Base-by-base conservation (phyloP, 2,113 vertebrate genomes). In the Microcebus tavaratra region DNA sequence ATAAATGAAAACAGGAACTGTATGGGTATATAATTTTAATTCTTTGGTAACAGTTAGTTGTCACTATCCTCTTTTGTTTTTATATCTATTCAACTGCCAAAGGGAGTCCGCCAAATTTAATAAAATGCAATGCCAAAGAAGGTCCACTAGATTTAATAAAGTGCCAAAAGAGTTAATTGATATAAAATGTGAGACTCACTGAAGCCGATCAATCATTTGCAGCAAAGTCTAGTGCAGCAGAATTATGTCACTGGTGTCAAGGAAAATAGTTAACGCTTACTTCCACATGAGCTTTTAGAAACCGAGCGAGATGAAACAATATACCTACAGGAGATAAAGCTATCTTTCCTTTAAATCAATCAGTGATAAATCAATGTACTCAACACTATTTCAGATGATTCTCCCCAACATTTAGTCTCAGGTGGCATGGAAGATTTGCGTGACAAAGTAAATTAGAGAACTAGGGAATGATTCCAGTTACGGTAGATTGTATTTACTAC, bases 81-180 rank as follows among this genome's bases (percentile, higher is more conserved):
- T 76, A 36, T 1, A 31, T 39, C 80, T 95, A 50, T 23, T 91
- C 75, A 90, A 39, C 70, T 42, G 93, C 72, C 70, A 94, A 45
- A 29, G 27, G 13, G 25, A 25, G 8, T 29, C 13, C 73, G 29
- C 27, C 45, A 75, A 31, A 75, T 48, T 75, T 75, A 75, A 45
- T 75, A 75, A 48, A 48, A 31, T 17, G 7, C 7, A 9, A 18
- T 75, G 42, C 27, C 73, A 75, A 31, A 34, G 48, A 25, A 48
- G 45, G 61, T 15, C n/a, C 68, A 50, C 18, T 85, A 70, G 65
- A 89, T 86, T 89, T 93, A 94, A 83, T 70, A 92, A 63, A 90
- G 78, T 57, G 36, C 63, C 63, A 36, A n/a, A 80, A 63, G 39
- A 68, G 31, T 83, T 91, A 53, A 91, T 0, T 50, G 70, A 53